Evolutionary conservation across 2,888 invertebrate genomes (phyloP), one percentile per base, ranked within the genome.

Genomic region (Ectropis crepuscularia): DNA sequence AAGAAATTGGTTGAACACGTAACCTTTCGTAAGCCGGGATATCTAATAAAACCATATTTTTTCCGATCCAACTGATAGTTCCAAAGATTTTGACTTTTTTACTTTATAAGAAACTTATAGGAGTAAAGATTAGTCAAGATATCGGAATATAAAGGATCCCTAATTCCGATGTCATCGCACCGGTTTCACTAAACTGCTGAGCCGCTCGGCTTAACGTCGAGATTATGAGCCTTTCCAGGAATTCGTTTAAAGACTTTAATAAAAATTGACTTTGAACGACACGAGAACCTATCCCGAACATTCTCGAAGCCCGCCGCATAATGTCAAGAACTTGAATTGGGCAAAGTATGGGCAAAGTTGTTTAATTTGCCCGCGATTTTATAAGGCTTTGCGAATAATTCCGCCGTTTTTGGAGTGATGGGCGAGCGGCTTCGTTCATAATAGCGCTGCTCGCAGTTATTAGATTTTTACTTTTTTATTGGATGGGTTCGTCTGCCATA

Each of bases 211-310:
- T 75, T 73, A 68, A 72, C 67, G 71, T 75, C 49, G 49, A 74
- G 67, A 74, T 73, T 70, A 75, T 63, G 64, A 65, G 65, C 74
- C 72, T 73, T 67, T 48, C 50, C 60, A 65, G 68, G 67, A 70
- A 74, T 63, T 69, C 70, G 64, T 70, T 74, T 69, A 68, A 67
- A 70, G 65, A 67, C 64, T 73, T 79, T 75, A 75, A 75, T 74
- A 76, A 78, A 80, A 77, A 77, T 73, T 74, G 68, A 78, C 73
- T 78, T 72, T 65, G 68, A 67, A 69, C 67, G 59, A 54, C 59
- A 63, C 47, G 50, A 46, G 42, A 51, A 43, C 59, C 58, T 66
- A 71, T 65, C 51, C 46, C 61, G 38, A 9, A 16, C 58, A 65
- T 70, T 65, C 51, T 47, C 61, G 38, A 9, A 16, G 53, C 36